A percentile compares a stretch with the other conserved stretches of the same genome.
Conservation (phyloP, 2,888 invertebrate genomes). For the Synergus japonicus region DNA sequence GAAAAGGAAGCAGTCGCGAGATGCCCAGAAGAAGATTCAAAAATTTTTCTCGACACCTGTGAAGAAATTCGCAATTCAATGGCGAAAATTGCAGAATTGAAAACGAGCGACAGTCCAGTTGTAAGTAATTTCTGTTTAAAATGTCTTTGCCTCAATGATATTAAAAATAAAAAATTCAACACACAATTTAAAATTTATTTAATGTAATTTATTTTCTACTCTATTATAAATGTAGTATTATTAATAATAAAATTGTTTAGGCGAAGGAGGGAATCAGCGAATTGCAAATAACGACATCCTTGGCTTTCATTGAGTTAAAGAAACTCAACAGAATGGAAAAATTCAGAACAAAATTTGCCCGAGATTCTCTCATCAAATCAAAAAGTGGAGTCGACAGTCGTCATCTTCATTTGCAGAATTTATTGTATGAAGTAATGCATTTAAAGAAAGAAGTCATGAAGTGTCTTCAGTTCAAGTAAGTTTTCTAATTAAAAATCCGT, state of each 20-base stretch:
- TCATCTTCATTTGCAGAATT: constrained; percentile 93
- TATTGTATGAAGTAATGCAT: constrained; percentile 96
- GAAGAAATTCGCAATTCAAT: constrained; percentile 84
- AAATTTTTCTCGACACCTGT: constrained; percentile 84
- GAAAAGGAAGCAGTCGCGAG: constrained; percentile 85
- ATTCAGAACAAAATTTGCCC: constrained; percentile 88
- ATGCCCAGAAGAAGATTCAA: constrained; percentile 84
- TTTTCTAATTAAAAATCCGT: constrained; percentile 51
- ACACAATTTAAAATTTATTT: background rate
- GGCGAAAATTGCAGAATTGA: constrained; percentile 84
- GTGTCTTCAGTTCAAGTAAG: constrained; percentile 93
- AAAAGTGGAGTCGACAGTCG: constrained; percentile 94
- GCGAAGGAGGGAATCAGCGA: constrained; percentile 82
- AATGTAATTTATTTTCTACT: background rate
- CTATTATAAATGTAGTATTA: background rate
- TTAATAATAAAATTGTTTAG: constrained; percentile 69
- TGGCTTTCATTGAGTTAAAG: constrained; percentile 90
- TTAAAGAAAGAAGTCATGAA: constrained; percentile 96
- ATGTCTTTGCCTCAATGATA: background rate
- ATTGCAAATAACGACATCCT: constrained; percentile 85
- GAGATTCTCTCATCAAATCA: constrained; percentile 89
- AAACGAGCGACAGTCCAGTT: constrained; percentile 80
- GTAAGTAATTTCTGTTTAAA: constrained; percentile 71
- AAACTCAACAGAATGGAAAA: constrained; percentile 95
- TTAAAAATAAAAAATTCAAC: background rate